Conservation (phyloP, 53 echinoderm and acorn worm species). For the Patiria pectinifera region DNA sequence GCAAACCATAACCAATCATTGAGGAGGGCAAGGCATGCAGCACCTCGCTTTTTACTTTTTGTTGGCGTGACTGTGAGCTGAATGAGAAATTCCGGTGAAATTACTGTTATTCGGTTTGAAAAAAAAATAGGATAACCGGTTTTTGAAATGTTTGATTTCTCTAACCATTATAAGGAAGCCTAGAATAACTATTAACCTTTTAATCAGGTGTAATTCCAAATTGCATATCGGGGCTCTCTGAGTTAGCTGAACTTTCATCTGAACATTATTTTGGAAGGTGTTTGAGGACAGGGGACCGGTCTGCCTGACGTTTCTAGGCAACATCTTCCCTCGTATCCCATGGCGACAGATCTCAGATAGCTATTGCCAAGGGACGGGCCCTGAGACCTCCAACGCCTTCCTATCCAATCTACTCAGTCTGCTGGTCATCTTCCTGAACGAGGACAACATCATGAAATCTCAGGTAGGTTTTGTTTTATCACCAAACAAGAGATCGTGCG, state of each 20-base stretch:
- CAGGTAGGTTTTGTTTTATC: constrained; percentile 62
- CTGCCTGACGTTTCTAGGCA: constrained; percentile 83
- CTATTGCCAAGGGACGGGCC: constrained; percentile 55
- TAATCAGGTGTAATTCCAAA: neutral
- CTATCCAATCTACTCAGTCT: constrained; percentile 82
- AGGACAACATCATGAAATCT: constrained; percentile 72
- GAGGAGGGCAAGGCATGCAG: too few species aligned
- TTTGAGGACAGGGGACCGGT: constrained; percentile 74
- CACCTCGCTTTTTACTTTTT: too few species aligned
- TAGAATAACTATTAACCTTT: too few species aligned
- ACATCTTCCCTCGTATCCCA: constrained; percentile 81
- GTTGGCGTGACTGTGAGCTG: too few species aligned
- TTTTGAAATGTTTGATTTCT: too few species aligned
- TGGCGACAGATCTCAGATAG: constrained; percentile 75
- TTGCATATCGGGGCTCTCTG: neutral
- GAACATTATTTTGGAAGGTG: constrained; percentile 52
- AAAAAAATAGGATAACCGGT: too few species aligned
- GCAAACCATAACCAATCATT: too few species aligned
- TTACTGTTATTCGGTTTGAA: too few species aligned
- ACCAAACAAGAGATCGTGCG: neutral
- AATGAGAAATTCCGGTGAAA: too few species aligned
- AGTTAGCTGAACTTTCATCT: neutral
- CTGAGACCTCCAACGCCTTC: constrained; percentile 70
- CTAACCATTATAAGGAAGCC: too few species aligned
- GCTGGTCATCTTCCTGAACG: constrained; percentile 87